These are phyloP conservation scores for Campylorhamphus procurvoides DNA, from an alignment of 2,113 vertebrate genomes.

Conservation along the genomic window DNA sequence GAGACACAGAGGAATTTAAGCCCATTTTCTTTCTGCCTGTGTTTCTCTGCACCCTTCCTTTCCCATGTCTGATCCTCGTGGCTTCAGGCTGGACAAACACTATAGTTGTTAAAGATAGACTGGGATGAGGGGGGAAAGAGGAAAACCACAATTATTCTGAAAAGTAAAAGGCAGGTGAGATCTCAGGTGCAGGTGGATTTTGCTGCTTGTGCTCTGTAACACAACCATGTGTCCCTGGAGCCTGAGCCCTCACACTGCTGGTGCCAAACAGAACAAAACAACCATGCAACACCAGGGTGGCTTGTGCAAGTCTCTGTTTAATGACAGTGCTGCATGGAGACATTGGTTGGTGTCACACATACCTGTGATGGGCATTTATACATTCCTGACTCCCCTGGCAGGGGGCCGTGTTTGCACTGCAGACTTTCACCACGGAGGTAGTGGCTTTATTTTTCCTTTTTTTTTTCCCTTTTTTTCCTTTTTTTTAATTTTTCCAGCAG, in stretches of 20 bases:
- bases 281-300: background rate
- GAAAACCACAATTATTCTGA: background rate
- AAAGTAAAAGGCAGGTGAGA: background rate
- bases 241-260: background rate
- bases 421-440: conserved; percentile 19
- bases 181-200: background rate
- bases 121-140: background rate
- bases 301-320: conserved; percentile 54
- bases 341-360: background rate
- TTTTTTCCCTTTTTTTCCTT: background rate
- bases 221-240: background rate
- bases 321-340: conserved; percentile 42
- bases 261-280: background rate
- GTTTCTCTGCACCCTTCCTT: background rate
- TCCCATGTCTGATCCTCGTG: rapidly evolving
- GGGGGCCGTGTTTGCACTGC: background rate
- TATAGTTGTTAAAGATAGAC: background rate
- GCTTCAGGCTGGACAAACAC: background rate
- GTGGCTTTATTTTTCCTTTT: background rate
- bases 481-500: background rate
- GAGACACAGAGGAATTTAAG: background rate
- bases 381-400: conserved; percentile 5
- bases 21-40: background rate
- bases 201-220: rapidly evolving
- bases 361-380: background rate